Base-by-base conservation (phyloP, 2,888 invertebrate genomes). In the Camptogramma bilineatum region DNA sequence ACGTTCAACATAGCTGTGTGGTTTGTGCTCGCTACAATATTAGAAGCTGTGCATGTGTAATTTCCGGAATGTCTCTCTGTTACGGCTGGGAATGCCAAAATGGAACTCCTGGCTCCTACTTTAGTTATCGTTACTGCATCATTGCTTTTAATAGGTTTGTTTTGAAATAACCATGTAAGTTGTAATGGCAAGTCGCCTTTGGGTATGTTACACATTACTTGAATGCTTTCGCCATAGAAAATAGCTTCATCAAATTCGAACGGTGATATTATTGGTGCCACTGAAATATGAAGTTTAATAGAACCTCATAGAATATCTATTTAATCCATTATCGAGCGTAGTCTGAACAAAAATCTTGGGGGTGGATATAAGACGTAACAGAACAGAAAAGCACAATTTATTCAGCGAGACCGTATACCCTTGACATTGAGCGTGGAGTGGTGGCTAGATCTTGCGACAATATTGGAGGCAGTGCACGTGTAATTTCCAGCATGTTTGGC, bases 11-110 rank as follows among this genome's bases (percentile, higher is more conserved):
- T 87, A 64, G 95, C 94, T 65, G 95, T 94, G 88, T 95, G 94
- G 79, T 94, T 94, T 74, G 94, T 94, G 79, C 88, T 91, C 66
- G 96, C 96, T 83, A 95, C 96, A 71, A 87, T 84, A 88, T 96
- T 97, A 71, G 94, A 94, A 62, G 96, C 96, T 73, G 94, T 94
- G 88, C 97, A 97, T 53, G 96, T 96, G 85, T 96, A 97, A 83
- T 95, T 95, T 71, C 97, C 97, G 52, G 95, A 94, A 85, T 97
- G 96, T 73, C 94, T 94, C 62, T 95, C 95, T 73, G 94, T 94
- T 52, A 95, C 95, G 9, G 95, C 93, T 72, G 95, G 95, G 70
- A 96, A 95, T 73, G 94, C 95, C 77, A 96, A 83, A 66, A 95
- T 93, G 69, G 95, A 95, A 77, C 94, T 94, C 72, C 95, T 90